Percentiles rank a stretch among this genome's conserved stretches.
These are phyloP conservation scores for Drosophila colorata DNA, from an alignment of 2,888 invertebrate species.

Conservation along the genomic window DNA sequence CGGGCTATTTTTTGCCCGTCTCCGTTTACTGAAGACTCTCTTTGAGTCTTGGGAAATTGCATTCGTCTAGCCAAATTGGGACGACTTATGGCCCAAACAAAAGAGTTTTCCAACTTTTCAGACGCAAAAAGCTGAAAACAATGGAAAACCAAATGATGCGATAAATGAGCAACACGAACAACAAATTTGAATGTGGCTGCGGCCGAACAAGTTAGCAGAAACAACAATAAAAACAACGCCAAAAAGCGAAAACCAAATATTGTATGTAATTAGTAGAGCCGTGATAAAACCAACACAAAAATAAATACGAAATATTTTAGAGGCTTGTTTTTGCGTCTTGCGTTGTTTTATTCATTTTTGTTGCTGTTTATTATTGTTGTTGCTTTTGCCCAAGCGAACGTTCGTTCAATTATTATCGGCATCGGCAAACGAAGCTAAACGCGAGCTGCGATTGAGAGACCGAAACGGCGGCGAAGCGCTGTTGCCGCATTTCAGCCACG, in stretches of 20 bases:
- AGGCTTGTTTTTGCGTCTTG: constrained; percentile 54
- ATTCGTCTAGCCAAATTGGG: constrained; percentile 52
- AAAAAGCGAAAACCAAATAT: constrained; percentile 45
- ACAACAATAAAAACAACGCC: constrained; percentile 12
- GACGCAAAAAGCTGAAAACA: constrained; percentile 55
- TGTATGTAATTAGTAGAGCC: constrained; percentile 57
- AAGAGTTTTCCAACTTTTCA: constrained; percentile 58
- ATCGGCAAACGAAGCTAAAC: constrained; percentile 49
- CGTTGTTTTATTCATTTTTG: constrained; percentile 10
- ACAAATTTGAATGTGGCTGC: constrained; percentile 5
- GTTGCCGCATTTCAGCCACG: constrained; percentile 62
- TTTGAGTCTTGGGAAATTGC: constrained; percentile 19
- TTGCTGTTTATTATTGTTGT: constrained; percentile 30
- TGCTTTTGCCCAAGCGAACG: constrained; percentile 40
- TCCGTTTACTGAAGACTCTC: constrained; percentile 3
- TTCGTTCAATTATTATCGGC: constrained; percentile 70
- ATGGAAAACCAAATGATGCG: constrained; percentile 57
- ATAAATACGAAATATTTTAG: constrained; percentile 39
- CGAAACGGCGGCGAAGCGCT: constrained; percentile 41
- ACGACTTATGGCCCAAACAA: constrained; percentile 42
- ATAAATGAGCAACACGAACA: constrained; percentile 48
- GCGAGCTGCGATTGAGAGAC: constrained; percentile 35
- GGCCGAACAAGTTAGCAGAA: constrained; percentile 29
- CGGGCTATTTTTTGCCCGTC: neutral
- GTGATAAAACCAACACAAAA: constrained; percentile 46